Base-by-base conservation (phyloP, 2,113 vertebrate genomes). In the Salvelinus alpinus region DNA sequence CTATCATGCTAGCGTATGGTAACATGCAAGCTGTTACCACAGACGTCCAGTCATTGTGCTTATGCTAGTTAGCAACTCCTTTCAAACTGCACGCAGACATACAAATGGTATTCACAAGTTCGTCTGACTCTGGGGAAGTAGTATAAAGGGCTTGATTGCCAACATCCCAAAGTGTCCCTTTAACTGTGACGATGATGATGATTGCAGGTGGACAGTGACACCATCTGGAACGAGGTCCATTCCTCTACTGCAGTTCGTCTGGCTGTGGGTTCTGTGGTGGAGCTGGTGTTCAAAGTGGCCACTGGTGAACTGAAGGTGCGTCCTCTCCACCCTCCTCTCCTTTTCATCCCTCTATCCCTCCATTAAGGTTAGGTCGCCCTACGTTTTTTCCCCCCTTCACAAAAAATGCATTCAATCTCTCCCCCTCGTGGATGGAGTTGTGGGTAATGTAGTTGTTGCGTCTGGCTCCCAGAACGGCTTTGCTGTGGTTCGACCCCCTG, bases 141-240 rank as follows among this genome's bases (percentile, higher is more conserved):
- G 8, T n/a, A 44, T 44, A 44, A 44, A 44, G 38, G 9, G 9
- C 38, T 44, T 11, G 2, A 44, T 1, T 11, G 38, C 9, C 38
- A 44, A 44, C 38, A 44, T 44, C 38, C 38, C 9, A 0, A 12
- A 11, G 38, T 44, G 9, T 12, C 38, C 9, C 9, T 44, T 12
- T 44, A 44, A 44, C 38, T 11, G 38, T 44, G 38, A 44, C 2
- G 2, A 18, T 54, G 9, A 18, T 54, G 51, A 51, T 57, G 73
- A 57, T 62, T 29, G 1, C 77, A 99, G 97, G 97, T 99, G 4
- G 98, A 99, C 94, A 99, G 97, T 16, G 98, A 99, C 92, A 99
- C 98, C 24, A 98, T 99, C 67, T 99, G 98, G 98, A 99, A 99
- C 2, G 97, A 99, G 85, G 96, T 98, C 12, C 98, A 99, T 90